Evolutionary conservation across 2,888 invertebrate species (phyloP), one percentile per base, ranked within the genome.

Genomic region (Temnothorax ravouxi): DNA sequence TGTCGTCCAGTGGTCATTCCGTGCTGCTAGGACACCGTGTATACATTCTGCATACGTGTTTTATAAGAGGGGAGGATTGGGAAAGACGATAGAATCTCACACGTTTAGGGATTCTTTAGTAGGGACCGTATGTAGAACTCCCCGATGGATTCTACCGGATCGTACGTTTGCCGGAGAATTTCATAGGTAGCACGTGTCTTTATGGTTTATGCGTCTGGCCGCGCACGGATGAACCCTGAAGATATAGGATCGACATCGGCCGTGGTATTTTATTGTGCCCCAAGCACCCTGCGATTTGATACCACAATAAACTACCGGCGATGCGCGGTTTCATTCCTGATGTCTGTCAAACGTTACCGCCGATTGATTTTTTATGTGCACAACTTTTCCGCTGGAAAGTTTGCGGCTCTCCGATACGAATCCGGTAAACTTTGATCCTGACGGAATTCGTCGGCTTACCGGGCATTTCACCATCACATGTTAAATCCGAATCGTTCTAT

Each of bases 161-260:
- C 84, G 84, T 89, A 88, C 83, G 71, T 86, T 86, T 85, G 52
- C 84, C 74, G 29, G 56, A 56, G 83, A 88, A 86, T 90, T 90
- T 86, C 88, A 88, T 90, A 90, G 88, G 84, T 86, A 88, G 84
- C 90, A 88, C 88, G 88, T 90, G 92, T 90, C 88, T 89, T 91
- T 90, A 89, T 91, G 90, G 91, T 92, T 93, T 92, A 93, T 92
- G 92, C 90, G 92, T 91, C 91, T 92, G 88, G 91, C 84, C 71
- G 83, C 61, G 71, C 74, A 69, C 41, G 80, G 86, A 89, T 88
- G 89, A 89, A 89, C 84, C 85, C 69, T 67, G 66, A 85, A 83
- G 87, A 89, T 87, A 82, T 87, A 89, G 79, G 69, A 88, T 77
- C 79, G 86, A 85, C 85, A 79, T 85, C 56, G 84, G 81, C 72